Percentiles rank a stretch among this genome's conserved stretches.
Evolutionary conservation across 2,113 vertebrate genomes (phyloP).

Genomic region (Phoenicopterus ruber): DNA sequence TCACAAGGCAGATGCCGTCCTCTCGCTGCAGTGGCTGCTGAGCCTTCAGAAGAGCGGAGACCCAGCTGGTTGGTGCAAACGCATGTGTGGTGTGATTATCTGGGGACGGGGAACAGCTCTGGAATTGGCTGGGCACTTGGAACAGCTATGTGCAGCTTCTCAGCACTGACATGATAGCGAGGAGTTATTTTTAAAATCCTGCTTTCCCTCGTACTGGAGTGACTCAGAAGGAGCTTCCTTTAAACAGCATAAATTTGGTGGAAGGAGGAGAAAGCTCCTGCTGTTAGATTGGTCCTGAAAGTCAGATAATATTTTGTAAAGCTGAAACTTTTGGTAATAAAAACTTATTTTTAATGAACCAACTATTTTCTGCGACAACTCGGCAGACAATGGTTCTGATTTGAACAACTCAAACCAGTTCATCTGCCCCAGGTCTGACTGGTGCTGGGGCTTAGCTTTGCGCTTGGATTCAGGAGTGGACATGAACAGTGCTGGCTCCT

Average conservation of each 20-base stretch:
- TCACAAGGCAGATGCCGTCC: background rate
- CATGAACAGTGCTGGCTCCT: fast-evolving
- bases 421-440: background rate
- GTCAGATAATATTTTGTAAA: background rate
- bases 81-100: fast-evolving
- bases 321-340: background rate
- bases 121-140: background rate
- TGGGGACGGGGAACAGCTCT: background rate
- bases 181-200: background rate
- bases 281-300: background rate
- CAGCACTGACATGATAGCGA: background rate
- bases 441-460: background rate
- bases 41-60: background rate
- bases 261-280: background rate
- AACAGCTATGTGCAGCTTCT: background rate
- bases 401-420: background rate
- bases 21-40: background rate
- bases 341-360: background rate
- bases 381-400: background rate
- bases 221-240: background rate
- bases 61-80: background rate
- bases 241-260: background rate
- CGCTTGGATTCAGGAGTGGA: background rate
- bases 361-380: background rate
- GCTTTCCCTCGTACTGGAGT: background rate